Evolutionary conservation across 2,797 vertebrate species (phyloP).

Genomic region (Halcyon chelicuti): DNA sequence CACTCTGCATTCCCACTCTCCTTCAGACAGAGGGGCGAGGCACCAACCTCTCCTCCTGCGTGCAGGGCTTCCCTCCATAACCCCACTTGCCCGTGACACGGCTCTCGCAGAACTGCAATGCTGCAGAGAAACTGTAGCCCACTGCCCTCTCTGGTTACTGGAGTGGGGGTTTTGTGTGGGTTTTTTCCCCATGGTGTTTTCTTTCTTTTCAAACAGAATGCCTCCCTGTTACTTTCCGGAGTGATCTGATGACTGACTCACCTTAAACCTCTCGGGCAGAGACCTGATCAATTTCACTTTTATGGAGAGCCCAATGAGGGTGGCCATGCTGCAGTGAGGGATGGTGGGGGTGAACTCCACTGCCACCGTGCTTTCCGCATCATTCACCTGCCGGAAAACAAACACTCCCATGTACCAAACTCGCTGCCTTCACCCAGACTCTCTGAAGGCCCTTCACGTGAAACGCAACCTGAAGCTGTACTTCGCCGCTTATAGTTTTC

Average conservation of each 20-base stretch:
- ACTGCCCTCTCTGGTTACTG: background rate
- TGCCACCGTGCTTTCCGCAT: slow-evolving; percentile 80
- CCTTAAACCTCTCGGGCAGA: slow-evolving; percentile 90
- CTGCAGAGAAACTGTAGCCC: rapidly evolving
- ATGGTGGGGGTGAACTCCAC: slow-evolving; percentile 93
- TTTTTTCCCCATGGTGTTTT: too few species aligned
- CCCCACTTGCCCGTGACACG: rapidly evolving
- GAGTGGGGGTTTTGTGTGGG: too few species aligned
- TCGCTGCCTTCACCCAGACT: rapidly evolving
- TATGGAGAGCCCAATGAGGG: slow-evolving; percentile 92
- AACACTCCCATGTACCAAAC: background rate
- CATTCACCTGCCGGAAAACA: slow-evolving; percentile 81
- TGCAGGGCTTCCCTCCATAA: background rate
- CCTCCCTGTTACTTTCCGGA: too few species aligned
- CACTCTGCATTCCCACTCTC: background rate
- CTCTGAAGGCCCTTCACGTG: rapidly evolving
- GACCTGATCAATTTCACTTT: slow-evolving; percentile 93
- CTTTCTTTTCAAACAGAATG: background rate
- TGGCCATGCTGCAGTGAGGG: slow-evolving; percentile 96
- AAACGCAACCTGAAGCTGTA: rapidly evolving
- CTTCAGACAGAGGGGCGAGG: background rate
- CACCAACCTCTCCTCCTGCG: rapidly evolving
- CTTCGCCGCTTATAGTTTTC: rapidly evolving
- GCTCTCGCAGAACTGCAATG: background rate
- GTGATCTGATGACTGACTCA: slow-evolving; percentile 18